Conservation (phyloP, 2,888 invertebrate species). For the Diabrotica balteata region DNA sequence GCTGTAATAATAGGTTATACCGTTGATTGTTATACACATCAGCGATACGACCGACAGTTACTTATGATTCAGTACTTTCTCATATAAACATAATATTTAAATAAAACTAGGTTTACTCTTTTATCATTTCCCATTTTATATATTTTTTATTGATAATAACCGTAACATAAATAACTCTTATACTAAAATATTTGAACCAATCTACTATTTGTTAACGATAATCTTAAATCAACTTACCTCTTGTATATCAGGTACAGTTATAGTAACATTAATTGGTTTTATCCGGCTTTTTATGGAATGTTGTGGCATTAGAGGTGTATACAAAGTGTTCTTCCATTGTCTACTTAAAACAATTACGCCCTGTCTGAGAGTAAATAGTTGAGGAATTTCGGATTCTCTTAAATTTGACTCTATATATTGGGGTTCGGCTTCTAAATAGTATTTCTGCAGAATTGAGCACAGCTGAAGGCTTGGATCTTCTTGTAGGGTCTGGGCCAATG, state of each 20-base stretch:
- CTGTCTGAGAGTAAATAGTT: conserved; percentile 87
- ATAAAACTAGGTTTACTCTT: too few species aligned
- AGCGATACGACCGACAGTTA: too few species aligned
- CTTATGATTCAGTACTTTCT: too few species aligned
- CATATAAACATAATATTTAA: too few species aligned
- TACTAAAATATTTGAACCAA: too few species aligned
- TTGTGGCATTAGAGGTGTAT: conserved; percentile 84
- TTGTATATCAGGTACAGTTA: conserved; percentile 83
- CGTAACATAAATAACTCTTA: too few species aligned
- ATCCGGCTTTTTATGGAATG: conserved; percentile 88
- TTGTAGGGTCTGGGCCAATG: conserved; percentile 87
- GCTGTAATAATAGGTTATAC: too few species aligned
- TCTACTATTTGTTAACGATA: neutral
- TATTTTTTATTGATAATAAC: too few species aligned
- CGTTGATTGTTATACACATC: too few species aligned
- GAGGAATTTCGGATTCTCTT: conserved; percentile 83
- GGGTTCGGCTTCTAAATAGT: conserved; percentile 79
- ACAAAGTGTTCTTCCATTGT: conserved; percentile 96
- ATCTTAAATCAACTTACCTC: conserved; percentile 66
- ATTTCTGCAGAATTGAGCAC: conserved; percentile 86
- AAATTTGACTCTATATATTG: conserved; percentile 83
- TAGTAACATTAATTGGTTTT: conserved; percentile 86
- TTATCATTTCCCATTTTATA: too few species aligned
- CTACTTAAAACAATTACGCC: conserved; percentile 95
- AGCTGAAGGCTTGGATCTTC: conserved; percentile 96